These are phyloP conservation scores for Aspidoscelis tigris DNA, from an alignment of 2,113 vertebrate genomes.

Conservation along the genomic window DNA sequence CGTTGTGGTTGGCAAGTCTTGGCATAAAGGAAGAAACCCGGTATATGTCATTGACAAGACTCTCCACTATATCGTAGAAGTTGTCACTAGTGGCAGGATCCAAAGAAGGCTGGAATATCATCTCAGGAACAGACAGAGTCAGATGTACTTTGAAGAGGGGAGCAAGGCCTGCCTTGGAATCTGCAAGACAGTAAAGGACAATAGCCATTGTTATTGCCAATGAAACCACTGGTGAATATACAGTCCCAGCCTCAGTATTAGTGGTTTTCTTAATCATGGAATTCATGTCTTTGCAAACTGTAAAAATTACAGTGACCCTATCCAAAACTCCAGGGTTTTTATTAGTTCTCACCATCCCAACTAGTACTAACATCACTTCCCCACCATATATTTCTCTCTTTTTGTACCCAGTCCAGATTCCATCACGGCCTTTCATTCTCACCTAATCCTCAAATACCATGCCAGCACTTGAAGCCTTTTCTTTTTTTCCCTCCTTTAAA, in stretches of 20 bases:
- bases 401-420: too few relatives aligned
- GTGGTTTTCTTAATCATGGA: too few relatives aligned
- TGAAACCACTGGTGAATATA: neutral
- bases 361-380: neutral
- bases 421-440: too few relatives aligned
- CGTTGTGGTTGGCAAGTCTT: constrained; percentile 74
- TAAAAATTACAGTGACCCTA: too few relatives aligned
- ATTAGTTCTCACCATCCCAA: neutral
- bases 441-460: too few relatives aligned
- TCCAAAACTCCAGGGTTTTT: too few relatives aligned
- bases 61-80: constrained; percentile 83
- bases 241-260: neutral
- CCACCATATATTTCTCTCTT: too few relatives aligned
- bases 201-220: neutral
- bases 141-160: constrained; percentile 89
- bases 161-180: constrained; percentile 71
- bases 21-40: constrained; percentile 83
- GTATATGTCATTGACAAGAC: constrained; percentile 83
- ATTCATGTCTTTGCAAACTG: too few relatives aligned
- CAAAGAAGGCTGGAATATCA: constrained; percentile 88
- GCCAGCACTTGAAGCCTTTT: too few relatives aligned
- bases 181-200: constrained; percentile 66
- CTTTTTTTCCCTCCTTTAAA: too few relatives aligned
- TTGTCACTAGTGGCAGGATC: constrained; percentile 76
- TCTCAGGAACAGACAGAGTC: constrained; percentile 82